phyloP scores from a whole-genome alignment of 2,888 invertebrate genomes.

The Neria commutata region DNA sequence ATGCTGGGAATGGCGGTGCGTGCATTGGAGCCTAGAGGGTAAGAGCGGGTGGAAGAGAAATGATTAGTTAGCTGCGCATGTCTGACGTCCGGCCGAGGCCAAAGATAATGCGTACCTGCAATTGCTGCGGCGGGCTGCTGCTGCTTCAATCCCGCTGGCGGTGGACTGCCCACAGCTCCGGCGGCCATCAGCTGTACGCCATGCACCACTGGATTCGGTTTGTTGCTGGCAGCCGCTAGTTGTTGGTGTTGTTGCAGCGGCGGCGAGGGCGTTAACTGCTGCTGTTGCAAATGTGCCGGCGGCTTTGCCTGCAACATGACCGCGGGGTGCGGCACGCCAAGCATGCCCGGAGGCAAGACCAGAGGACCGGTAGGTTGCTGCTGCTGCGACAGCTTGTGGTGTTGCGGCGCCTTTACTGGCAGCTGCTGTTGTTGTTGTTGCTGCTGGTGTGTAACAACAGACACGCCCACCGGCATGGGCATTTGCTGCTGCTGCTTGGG shows the following conservation, averaged over 20 bases:
- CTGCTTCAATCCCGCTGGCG: constrained; percentile 54
- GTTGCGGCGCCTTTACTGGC: too few species aligned
- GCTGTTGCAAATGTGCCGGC: constrained; percentile 52
- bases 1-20: constrained; percentile 68
- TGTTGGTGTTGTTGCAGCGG: constrained; percentile 43
- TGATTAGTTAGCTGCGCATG: not conserved
- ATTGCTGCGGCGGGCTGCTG: constrained; percentile 40
- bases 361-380: constrained; percentile 35
- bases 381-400: constrained; percentile 36
- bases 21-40: too few species aligned
- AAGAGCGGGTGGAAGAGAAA: not conserved
- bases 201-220: constrained; percentile 56
- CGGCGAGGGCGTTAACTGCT: constrained; percentile 51
- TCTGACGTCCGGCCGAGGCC: not conserved
- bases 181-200: constrained; percentile 56
- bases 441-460: constrained; percentile 39
- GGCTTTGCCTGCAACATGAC: constrained; percentile 49
- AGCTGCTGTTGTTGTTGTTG: constrained; percentile 47
- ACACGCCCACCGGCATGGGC: constrained; percentile 31
- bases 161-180: constrained; percentile 66
- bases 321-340: constrained; percentile 46
- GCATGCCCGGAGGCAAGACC: constrained; percentile 47
- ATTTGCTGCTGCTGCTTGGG: constrained; percentile 25
- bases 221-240: constrained; percentile 31
- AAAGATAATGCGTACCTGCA: constrained; percentile 36